Base-by-base conservation (phyloP, 1,140 invertebrate species). In the Aphis craccivora region DNA sequence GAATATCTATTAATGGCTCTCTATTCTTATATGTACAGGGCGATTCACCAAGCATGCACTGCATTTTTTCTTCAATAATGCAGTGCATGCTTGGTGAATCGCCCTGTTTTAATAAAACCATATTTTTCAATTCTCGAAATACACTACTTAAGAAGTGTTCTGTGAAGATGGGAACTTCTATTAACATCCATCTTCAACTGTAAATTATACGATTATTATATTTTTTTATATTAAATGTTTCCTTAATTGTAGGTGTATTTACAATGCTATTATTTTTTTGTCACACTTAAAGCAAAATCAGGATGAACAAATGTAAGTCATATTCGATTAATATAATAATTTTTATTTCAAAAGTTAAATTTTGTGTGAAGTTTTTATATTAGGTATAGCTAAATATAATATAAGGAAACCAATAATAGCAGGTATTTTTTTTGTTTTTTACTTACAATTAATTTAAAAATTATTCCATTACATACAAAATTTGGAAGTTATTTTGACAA, bases 391-490 rank as follows among this genome's bases (percentile, higher is more conserved):
- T 67, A 30, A 67, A 67, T 67, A 67, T 14, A 67, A 67, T 67
- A n/a, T 37, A 84, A 84, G 37, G 22, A 40, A 84, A 84, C 20
- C 81, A 84, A 84, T 84, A 84, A 45, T 86, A 51, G 14, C 37
- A 40, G 37, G 37, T 40, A 40, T 40, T 40, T 40, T 2, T 40
- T 40, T 40, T 18, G 37, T 43, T 60, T 40, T 90, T 60, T 90
- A 60, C 53, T 90, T 90, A 90, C 53, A 90, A 60, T 53, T 90
- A 23, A 60, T 90, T 30, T n/a, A 30, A 43, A 60, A 43, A 40
- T 30, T 60, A 90, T 55, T 90, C 37, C 89, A 60, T 60, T 30
- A 90, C 89, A 90, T 90, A 89, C 20, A 53, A 23, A 89, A 37
- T 37, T 90, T 67, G 23, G n/a, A 40, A 55, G 22, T 30, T 90